phyloP scores from a whole-genome alignment of 1,140 invertebrate genomes.

The Philopotamus ludificatus region DNA sequence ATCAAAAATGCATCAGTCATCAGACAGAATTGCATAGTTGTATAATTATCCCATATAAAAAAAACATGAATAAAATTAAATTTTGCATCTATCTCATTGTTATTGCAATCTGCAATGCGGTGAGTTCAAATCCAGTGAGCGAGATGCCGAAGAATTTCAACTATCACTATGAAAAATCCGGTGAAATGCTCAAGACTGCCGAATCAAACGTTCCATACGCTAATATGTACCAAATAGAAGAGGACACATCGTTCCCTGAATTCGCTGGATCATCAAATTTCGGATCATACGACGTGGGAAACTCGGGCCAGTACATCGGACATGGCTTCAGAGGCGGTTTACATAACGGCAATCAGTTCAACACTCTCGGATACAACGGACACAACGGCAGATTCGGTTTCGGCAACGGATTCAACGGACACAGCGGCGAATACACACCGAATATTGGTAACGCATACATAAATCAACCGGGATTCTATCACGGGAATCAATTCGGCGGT shows the following conservation, averaged over 20 bases:
- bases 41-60: too few relatives aligned
- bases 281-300: conserved; percentile 45
- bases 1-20: conserved; percentile 33
- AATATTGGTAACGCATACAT: conserved; percentile 45
- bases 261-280: conserved; percentile 50
- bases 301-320: conserved; percentile 9
- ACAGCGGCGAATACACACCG: conserved; percentile 46
- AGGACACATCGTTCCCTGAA: conserved; percentile 52
- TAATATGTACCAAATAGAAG: conserved; percentile 52
- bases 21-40: conserved; percentile 12
- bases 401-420: conserved; percentile 46
- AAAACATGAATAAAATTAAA: too few relatives aligned
- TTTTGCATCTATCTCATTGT: too few relatives aligned
- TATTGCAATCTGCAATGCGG: too few relatives aligned
- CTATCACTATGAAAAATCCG: conserved; percentile 34
- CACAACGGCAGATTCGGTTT: conserved; percentile 44
- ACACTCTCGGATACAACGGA: conserved; percentile 40
- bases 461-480: conserved; percentile 36
- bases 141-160: conserved; percentile 32
- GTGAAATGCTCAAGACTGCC: conserved; percentile 29
- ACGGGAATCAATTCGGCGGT: conserved; percentile 32
- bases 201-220: conserved; percentile 49
- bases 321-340: conserved; percentile 35
- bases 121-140: too few relatives aligned
- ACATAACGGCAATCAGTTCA: conserved; percentile 40